Conservation (phyloP, 2,888 invertebrate species). For the Parnassius glacialis region DNA sequence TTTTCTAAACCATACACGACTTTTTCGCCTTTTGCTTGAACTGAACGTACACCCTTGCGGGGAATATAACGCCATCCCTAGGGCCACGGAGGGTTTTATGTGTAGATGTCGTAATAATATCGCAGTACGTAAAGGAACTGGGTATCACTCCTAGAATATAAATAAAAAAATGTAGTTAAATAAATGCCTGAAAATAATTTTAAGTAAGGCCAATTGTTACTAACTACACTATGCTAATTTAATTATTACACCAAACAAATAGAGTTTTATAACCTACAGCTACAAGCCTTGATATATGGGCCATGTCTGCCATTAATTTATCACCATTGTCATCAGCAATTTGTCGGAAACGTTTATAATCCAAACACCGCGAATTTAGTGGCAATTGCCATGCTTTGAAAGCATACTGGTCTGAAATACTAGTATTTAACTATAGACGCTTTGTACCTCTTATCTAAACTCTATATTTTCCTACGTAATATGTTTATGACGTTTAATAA, state of each 20-base stretch:
- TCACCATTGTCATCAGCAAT: slow-evolving; percentile 92
- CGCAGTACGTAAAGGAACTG: slow-evolving; percentile 93
- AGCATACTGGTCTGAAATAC: too few relatives aligned
- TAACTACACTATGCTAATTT: background rate
- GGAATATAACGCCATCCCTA: slow-evolving; percentile 95
- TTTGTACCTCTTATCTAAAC: too few relatives aligned
- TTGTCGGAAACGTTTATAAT: slow-evolving; percentile 93
- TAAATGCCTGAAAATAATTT: too few relatives aligned
- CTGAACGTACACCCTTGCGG: slow-evolving; percentile 91
- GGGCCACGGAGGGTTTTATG: slow-evolving; percentile 96
- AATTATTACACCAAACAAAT: background rate
- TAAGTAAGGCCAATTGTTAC: too few relatives aligned
- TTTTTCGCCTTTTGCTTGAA: slow-evolving; percentile 90
- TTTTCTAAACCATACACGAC: slow-evolving; percentile 92
- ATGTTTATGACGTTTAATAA: too few relatives aligned
- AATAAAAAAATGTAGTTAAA: slow-evolving; percentile 7
- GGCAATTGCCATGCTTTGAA: too few relatives aligned
- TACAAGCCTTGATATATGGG: slow-evolving; percentile 95
- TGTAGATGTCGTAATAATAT: slow-evolving; percentile 96
- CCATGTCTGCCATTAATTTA: slow-evolving; percentile 96
- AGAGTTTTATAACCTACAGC: slow-evolving; percentile 83
- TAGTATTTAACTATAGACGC: too few relatives aligned
- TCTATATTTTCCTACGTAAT: too few relatives aligned
- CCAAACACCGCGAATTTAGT: slow-evolving; percentile 94
- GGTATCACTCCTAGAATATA: slow-evolving; percentile 84